phyloP scores from a whole-genome alignment of 2,113 vertebrate species.

The Odocoileus hemionus region DNA sequence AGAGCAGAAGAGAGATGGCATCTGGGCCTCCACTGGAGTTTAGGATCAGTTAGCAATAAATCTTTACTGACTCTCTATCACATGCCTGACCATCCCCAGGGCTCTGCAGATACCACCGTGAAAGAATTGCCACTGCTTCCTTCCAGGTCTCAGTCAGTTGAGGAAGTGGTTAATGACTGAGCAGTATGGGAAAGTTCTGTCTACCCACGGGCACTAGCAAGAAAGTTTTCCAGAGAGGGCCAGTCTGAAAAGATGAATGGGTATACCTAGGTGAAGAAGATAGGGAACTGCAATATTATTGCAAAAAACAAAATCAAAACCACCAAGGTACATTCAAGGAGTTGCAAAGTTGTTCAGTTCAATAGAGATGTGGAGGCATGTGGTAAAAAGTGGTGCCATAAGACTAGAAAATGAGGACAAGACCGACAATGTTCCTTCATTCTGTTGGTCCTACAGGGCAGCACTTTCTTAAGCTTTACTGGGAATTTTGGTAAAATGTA shows the following conservation, averaged over 20 bases:
- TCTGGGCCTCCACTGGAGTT: background rate
- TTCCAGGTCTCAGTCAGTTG: background rate
- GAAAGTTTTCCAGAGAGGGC: background rate
- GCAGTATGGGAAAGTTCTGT: too few species aligned
- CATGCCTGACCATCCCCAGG: rapidly evolving
- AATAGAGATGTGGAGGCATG: rapidly evolving
- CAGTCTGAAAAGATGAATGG: background rate
- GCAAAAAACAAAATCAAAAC: background rate
- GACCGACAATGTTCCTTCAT: background rate
- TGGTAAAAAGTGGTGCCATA: background rate
- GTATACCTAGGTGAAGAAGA: background rate
- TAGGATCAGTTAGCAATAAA: background rate
- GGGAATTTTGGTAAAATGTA: background rate
- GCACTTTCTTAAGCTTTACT: background rate
- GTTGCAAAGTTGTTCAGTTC: background rate
- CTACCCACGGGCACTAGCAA: background rate
- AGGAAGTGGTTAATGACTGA: background rate
- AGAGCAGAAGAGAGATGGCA: background rate
- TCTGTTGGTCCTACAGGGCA: background rate
- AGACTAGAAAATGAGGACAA: background rate
- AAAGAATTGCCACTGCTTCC: background rate
- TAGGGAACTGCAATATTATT: background rate
- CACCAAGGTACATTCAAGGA: background rate
- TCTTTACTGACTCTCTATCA: background rate
- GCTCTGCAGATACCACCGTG: background rate